Base-by-base conservation (phyloP, 2,113 vertebrate genomes). In the Hemibagrus wyckioides region DNA sequence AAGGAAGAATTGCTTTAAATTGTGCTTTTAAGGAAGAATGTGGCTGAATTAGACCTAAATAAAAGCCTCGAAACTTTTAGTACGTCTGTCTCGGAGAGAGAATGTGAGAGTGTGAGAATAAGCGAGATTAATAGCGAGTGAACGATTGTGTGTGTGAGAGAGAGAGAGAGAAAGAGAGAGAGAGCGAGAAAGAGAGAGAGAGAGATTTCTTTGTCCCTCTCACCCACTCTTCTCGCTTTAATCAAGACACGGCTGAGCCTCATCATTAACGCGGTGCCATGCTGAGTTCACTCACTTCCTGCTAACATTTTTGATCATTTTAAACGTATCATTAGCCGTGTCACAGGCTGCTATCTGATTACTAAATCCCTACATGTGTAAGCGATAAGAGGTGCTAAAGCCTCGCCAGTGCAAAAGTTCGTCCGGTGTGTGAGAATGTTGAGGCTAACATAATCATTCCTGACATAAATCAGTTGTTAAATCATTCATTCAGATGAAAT, bases 161-260 rank as follows among this genome's bases (percentile, higher is more conserved):
- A 21, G 33, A 21, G 67, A 9, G 33, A 21, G 67, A 39, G n/a
- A 30, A 6, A 3, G 44, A 48, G 44, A 9, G 61, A 28, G 28
- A 28, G 10, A 28, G 61, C 1, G 59, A 63, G 59, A 63, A 25
- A 63, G 61, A 63, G 28, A 30, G 28, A 63, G 28, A 11, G n/a
- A 65, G 61, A 30, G 61, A 65, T 65, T 65, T 65, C 36, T 73
- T 73, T 73, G 39, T 76, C 23, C 48, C 8, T n/a, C 44, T 48
- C 44, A 48, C 73, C 73, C 73, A 75, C 71, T 75, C 71, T n/a
- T n/a, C 41, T 76, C 41, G 28, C 73, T 76, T 50, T 76, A 25
- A 76, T 50, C 25, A 76, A n/a, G 39, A 44, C 23, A 9, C 21
- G 44, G 73, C 44, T n/a, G 73, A 76, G 25, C 13, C 44, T 76